A percentile compares a stretch with the other conserved stretches of the same genome.
These are phyloP conservation scores for Balearica regulorum DNA, from an alignment of 2,797 vertebrate species.

Conservation along the genomic window DNA sequence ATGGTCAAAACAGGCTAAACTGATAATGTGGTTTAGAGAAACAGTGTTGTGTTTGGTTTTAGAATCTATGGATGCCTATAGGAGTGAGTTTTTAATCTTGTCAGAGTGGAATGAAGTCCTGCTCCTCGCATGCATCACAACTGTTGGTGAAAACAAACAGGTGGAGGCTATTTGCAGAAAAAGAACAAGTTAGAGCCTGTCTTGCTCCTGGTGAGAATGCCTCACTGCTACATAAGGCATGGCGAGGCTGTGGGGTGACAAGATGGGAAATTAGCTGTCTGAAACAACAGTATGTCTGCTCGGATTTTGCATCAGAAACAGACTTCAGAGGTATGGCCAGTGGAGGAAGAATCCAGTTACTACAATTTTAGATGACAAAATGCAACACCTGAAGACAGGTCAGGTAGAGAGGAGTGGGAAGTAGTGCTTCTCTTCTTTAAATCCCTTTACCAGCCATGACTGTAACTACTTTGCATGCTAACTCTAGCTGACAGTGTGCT, in stretches of 20 bases:
- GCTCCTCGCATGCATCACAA: neutral
- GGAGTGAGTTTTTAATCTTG: neutral
- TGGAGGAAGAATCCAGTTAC: neutral
- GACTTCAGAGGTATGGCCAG: neutral
- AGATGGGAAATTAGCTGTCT: neutral
- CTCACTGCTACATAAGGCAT: neutral
- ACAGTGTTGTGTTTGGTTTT: neutral
- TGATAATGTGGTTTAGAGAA: neutral
- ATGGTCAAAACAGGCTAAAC: neutral
- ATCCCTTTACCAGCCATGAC: neutral
- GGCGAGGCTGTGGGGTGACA: neutral
- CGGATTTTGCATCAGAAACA: neutral
- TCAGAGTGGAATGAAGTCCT: neutral
- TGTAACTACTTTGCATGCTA: neutral
- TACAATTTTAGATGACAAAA: neutral
- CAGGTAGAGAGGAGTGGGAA: neutral
- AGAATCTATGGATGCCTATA: neutral
- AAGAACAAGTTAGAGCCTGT: slow-evolving; percentile 5
- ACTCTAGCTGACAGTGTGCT: neutral
- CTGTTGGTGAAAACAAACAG: neutral
- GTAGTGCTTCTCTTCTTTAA: neutral
- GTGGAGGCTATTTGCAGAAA: slow-evolving; percentile 29
- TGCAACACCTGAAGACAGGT: neutral
- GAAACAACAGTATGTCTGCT: neutral
- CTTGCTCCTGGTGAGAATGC: neutral